Conservation (phyloP, 2,113 vertebrate genomes). For the Cervus canadensis region DNA sequence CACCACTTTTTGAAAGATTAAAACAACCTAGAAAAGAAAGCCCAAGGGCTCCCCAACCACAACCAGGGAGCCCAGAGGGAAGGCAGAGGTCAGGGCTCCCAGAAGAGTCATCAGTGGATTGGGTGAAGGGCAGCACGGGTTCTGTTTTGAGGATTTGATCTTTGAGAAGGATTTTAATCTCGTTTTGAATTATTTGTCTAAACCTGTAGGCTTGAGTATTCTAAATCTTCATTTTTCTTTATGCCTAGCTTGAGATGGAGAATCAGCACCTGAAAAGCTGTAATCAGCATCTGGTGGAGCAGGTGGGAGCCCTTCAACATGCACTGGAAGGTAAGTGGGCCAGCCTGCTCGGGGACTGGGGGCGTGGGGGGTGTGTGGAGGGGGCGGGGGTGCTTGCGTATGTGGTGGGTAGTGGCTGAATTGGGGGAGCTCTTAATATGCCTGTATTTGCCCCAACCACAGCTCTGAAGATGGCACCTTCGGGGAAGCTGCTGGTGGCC, state of each 20-base stretch:
- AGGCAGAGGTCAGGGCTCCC: neutral
- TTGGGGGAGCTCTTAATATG: neutral
- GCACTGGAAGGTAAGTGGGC: constrained; percentile 86
- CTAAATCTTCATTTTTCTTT: constrained; percentile 54
- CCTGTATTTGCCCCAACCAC: neutral
- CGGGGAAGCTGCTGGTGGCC: neutral
- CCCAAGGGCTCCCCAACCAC: neutral
- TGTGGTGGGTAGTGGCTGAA: neutral
- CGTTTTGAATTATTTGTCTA: neutral
- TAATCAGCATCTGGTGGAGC: constrained; percentile 87
- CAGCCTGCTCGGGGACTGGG: neutral
- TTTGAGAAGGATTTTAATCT: neutral
- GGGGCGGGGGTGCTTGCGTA: rapidly evolving
- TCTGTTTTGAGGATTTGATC: neutral
- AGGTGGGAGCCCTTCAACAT: constrained; percentile 88
- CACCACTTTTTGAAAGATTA: neutral
- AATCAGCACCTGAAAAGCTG: constrained; percentile 90
- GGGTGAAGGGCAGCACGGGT: neutral
- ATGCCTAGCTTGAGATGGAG: constrained; percentile 91
- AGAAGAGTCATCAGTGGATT: neutral
- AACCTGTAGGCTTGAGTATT: neutral
- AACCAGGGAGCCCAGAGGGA: neutral
- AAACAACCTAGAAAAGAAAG: neutral
- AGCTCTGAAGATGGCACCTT: constrained; percentile 60
- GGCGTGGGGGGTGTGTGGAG: too few relatives aligned